These are phyloP conservation scores for Apolygus lucorum DNA, from an alignment of 1,140 invertebrate genomes.

Conservation along the genomic window DNA sequence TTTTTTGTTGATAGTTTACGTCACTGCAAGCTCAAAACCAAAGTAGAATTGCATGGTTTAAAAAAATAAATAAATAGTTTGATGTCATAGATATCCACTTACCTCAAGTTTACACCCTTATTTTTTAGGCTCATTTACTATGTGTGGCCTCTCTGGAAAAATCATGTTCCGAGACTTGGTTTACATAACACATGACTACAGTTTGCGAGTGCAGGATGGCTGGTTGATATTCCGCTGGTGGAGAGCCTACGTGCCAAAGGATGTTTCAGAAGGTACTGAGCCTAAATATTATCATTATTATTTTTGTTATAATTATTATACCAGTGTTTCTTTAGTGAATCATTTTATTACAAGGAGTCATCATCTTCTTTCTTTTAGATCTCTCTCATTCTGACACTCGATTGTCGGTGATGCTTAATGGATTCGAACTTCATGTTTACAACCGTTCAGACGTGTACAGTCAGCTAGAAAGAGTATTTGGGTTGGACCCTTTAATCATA, in stretches of 20 bases:
- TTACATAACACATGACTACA: constrained; percentile 91
- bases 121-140: constrained; percentile 77
- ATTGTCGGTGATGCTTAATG: constrained; percentile 87
- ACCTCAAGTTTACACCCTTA: too few species aligned
- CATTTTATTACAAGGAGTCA: not conserved
- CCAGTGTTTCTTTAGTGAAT: too few species aligned
- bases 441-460: constrained; percentile 85
- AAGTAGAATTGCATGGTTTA: too few species aligned
- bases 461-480: constrained; percentile 81
- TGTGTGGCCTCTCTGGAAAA: constrained; percentile 92
- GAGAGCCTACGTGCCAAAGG: constrained; percentile 87
- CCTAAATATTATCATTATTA: too few species aligned
- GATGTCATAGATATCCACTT: too few species aligned
- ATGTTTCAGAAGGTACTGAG: constrained; percentile 76
- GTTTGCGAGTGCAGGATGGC: constrained; percentile 88
- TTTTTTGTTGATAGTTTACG: too few species aligned
- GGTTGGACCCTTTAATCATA: constrained; percentile 67
- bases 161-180: constrained; percentile 97
- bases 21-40: too few species aligned
- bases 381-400: constrained; percentile 91
- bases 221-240: constrained; percentile 97
- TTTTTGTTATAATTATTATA: too few species aligned
- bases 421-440: constrained; percentile 92
- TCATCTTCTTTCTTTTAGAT: constrained; percentile 53
- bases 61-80: too few species aligned